These are phyloP conservation scores for Apodemia hepburni DNA, from an alignment of 2,888 invertebrate species.

Conservation along the genomic window DNA sequence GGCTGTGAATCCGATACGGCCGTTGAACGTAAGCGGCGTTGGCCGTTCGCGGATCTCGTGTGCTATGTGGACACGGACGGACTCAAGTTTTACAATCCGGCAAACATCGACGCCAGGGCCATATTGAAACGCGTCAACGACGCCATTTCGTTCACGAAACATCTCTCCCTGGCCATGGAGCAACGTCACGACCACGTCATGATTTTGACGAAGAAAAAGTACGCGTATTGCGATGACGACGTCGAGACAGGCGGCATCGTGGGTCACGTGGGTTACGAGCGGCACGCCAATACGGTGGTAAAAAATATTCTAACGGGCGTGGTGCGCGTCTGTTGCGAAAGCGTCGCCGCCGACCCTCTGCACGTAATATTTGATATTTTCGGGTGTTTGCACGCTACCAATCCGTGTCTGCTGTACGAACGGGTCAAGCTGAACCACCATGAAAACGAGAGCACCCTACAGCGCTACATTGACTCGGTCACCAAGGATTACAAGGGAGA, in stretches of 20 bases:
- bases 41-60: constrained; percentile 17
- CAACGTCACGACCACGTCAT: constrained; percentile 13
- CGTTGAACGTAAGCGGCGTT: constrained; percentile 3
- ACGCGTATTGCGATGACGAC: constrained; percentile 15
- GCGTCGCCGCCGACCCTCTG: no score
- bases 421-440: constrained; percentile 15
- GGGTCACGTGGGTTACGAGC: constrained; percentile 3
- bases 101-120: constrained; percentile 6
- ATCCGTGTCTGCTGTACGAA: not conserved
- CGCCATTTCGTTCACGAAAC: constrained; percentile 14
- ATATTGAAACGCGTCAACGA: constrained; percentile 16
- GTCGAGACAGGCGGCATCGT: constrained; percentile 4
- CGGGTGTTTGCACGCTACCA: no score
- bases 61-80: constrained; percentile 12
- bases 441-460: constrained; percentile 11
- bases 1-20: constrained; percentile 12
- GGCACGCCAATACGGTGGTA: no score
- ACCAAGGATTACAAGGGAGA: constrained; percentile 16
- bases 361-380: constrained; percentile 13
- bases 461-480: constrained; percentile 13
- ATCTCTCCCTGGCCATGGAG: constrained; percentile 13
- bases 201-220: constrained; percentile 7
- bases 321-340: no score
- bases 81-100: constrained; percentile 13
- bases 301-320: no score